Conservation (phyloP, 1,140 invertebrate species). For the Aphaenogaster floridana region DNA sequence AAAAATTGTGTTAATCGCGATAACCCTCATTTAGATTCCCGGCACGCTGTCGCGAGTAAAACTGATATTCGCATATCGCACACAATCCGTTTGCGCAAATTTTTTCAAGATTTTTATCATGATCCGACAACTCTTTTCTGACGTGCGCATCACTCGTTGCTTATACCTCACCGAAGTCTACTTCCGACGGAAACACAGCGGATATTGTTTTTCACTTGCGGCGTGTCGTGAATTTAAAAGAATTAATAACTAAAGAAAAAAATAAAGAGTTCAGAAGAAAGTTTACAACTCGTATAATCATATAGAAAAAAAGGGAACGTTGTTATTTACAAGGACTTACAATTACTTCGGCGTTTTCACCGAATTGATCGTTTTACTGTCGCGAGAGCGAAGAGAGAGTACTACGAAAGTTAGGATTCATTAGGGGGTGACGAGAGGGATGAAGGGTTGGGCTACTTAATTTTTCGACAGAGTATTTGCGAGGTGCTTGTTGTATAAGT, state of each 20-base stretch:
- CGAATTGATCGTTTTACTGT: neutral
- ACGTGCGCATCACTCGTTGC: neutral
- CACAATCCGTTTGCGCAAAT: neutral
- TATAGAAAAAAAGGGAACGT: neutral
- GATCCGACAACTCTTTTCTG: neutral
- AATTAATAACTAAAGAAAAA: neutral
- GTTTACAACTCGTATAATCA: neutral
- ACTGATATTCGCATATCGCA: neutral
- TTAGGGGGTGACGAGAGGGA: neutral
- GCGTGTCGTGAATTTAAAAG: neutral
- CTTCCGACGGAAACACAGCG: neutral
- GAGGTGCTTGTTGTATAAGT: conserved; percentile 56
- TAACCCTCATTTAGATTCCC: conserved; percentile 18
- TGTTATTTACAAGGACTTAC: neutral
- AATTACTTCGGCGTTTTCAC: conserved; percentile 33
- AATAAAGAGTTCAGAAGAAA: neutral
- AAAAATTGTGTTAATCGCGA: conserved; percentile 1
- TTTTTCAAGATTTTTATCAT: neutral
- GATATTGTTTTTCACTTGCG: conserved; percentile 11
- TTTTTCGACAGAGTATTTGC: conserved; percentile 41
- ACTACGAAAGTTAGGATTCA: conserved; percentile 10
- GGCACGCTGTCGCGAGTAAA: neutral
- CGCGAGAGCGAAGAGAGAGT: neutral
- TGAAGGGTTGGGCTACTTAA: conserved; percentile 24
- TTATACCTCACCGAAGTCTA: neutral